A percentile compares a stretch with the other conserved stretches of the same genome.
These are phyloP conservation scores for Prunella fulvescens DNA, from an alignment of 2,113 vertebrate species.

Conservation along the genomic window DNA sequence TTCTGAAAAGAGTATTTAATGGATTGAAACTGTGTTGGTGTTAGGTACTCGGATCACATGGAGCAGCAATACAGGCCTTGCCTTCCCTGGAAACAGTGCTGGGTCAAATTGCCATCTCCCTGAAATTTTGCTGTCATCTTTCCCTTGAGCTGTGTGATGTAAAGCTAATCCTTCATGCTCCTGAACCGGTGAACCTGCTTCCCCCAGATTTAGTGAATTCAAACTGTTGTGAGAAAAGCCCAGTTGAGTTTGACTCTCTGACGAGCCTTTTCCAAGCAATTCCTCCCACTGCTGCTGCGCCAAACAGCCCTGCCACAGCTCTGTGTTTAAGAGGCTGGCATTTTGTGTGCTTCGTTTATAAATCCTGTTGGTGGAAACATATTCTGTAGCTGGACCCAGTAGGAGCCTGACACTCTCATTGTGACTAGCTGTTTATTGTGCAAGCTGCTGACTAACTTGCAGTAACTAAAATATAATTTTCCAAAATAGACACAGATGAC, in stretches of 20 bases:
- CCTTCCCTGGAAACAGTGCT: neutral
- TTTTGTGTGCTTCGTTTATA: slow-evolving; percentile 33
- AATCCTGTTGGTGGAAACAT: slow-evolving; percentile 47
- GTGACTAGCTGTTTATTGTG: slow-evolving; percentile 39
- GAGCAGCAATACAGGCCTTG: neutral
- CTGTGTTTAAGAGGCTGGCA: neutral
- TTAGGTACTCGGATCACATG: neutral
- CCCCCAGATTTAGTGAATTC: neutral
- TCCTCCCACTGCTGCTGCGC: neutral
- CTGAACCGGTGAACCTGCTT: neutral
- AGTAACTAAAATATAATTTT: slow-evolving; percentile 62
- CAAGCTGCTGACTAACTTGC: slow-evolving; percentile 48
- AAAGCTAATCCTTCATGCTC: neutral
- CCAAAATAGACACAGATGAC: slow-evolving; percentile 65
- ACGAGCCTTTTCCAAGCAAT: neutral
- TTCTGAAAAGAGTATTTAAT: neutral
- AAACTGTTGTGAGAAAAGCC: neutral
- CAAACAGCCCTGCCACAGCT: neutral
- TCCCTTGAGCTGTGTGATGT: neutral
- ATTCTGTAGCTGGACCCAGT: slow-evolving; percentile 58
- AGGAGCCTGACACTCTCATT: slow-evolving; percentile 25
- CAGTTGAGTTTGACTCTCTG: neutral
- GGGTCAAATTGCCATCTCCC: neutral
- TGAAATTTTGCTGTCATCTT: neutral
- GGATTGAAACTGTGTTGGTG: neutral